Base-by-base conservation (phyloP, 2,888 invertebrate genomes). In the Agrotis segetum region DNA sequence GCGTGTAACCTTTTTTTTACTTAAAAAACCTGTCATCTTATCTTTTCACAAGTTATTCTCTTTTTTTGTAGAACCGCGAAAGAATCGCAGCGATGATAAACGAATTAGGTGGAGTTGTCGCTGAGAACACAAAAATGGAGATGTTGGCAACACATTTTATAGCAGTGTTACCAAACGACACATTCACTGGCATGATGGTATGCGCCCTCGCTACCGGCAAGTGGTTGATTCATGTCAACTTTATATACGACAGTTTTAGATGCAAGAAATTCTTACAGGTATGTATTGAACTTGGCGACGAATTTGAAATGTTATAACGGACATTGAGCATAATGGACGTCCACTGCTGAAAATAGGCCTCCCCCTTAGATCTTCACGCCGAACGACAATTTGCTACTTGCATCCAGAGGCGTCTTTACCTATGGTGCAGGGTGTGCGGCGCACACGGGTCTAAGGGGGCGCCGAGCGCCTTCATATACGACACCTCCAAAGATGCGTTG, bases 91-190 rank as follows among this genome's bases (percentile, higher is more conserved):
- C 95, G 0, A 96, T 96, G 96, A 92, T 96, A 59, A 92, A 90
- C 66, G 95, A 96, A 79, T 82, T 96, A 24, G 96, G 96, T 1
- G 96, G 96, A 13, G 96, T 96, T 17, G 95, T 96, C 0, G 96
- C 96, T 0, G 96, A 95, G 82, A 96, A 95, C 79, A 96, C 96
- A 0, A 96, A 95, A 84, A 95, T 96, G 96, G 96, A 96, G 78
- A 96, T 96, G 96, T 82, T 96, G 87, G 94, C 96, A 53, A 95
- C 96, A 46, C 96, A 96, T 83, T 96, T 94, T 80, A 89, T 96
- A 77, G 91, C 95, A 16, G 89, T 93, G 84, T 84, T 96, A 85
- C 95, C 96, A 2, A 89, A 91, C 16, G 96, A 96, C 79, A 95
- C 96, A 0, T 94, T 91, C 76, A 93, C 95, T 0, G 96, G 96